phyloP scores from a whole-genome alignment of 1,140 invertebrate genomes.

The Musca vetustissima region DNA sequence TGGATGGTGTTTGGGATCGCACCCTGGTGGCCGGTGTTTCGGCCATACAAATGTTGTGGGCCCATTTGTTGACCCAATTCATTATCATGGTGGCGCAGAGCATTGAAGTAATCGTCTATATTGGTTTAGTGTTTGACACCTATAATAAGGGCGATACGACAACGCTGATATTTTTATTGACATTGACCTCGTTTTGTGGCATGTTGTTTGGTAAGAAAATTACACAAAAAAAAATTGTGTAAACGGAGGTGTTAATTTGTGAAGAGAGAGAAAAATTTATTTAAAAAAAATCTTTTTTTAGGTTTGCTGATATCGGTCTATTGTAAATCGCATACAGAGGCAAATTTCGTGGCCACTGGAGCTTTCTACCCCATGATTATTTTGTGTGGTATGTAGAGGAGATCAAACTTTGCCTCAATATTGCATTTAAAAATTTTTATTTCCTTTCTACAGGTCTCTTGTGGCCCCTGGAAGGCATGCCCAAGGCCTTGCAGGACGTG shows the following conservation, averaged over 20 bases:
- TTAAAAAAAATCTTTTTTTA: background rate
- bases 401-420: background rate
- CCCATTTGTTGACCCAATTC: slow-evolving; percentile 76
- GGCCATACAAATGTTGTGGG: slow-evolving; percentile 68
- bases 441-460: slow-evolving; percentile 75
- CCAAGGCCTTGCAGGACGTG: slow-evolving; percentile 59
- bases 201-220: slow-evolving; percentile 67
- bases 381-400: slow-evolving; percentile 67
- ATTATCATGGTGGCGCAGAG: slow-evolving; percentile 73
- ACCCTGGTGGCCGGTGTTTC: slow-evolving; percentile 73
- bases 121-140: slow-evolving; percentile 64
- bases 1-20: slow-evolving; percentile 77
- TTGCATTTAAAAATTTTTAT: background rate
- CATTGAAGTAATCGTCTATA: slow-evolving; percentile 62
- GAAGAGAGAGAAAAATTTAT: background rate
- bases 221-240: background rate
- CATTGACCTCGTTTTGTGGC: slow-evolving; percentile 67
- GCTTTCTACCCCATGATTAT: slow-evolving; percentile 86
- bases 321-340: slow-evolving; percentile 74
- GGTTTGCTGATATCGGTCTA: slow-evolving; percentile 76
- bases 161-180: slow-evolving; percentile 59
- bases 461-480: slow-evolving; percentile 86
- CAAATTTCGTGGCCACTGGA: slow-evolving; percentile 82
- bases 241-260: slow-evolving; percentile 19
- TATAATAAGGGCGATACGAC: slow-evolving; percentile 64